Conservation (phyloP, 1,140 invertebrate genomes). For the Euwallacea similis region DNA sequence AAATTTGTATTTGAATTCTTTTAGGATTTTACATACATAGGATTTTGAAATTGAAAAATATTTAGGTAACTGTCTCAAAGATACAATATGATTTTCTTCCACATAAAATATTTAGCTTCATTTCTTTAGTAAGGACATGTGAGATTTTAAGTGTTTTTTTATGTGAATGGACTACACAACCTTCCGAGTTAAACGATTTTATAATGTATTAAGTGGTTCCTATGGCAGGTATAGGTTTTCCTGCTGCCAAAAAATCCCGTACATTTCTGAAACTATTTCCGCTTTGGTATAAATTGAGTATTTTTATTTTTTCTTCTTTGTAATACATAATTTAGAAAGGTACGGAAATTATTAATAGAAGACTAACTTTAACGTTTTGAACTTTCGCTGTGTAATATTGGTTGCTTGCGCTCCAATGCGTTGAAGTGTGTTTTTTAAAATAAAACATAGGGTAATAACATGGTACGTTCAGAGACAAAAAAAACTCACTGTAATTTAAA, state of each 20-base stretch:
- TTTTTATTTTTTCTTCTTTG: background rate
- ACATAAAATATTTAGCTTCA: constrained; percentile 6
- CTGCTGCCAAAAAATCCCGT: no score
- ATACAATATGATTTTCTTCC: constrained; percentile 4
- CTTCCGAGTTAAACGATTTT: constrained; percentile 1
- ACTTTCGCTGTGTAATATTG: no score
- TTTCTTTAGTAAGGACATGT: constrained; percentile 1
- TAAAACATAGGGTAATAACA: background rate
- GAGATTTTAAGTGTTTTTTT: background rate
- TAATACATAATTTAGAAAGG: background rate
- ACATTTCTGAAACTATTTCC: no score
- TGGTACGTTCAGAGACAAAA: background rate
- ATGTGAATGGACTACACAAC: constrained; percentile 3
- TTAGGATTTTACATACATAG: background rate
- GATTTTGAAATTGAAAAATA: constrained; percentile 8
- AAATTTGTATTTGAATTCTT: constrained; percentile 9
- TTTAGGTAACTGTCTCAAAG: background rate
- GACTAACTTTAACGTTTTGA: background rate
- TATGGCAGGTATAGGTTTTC: no score
- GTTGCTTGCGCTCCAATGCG: background rate
- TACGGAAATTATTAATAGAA: background rate
- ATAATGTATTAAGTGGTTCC: constrained; percentile 2
- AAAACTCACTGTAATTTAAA: background rate
- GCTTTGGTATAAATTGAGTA: no score
- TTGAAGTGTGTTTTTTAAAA: background rate